Evolutionary conservation across 2,888 invertebrate species (phyloP).

Genomic region (Tenthredo mesomela): DNA sequence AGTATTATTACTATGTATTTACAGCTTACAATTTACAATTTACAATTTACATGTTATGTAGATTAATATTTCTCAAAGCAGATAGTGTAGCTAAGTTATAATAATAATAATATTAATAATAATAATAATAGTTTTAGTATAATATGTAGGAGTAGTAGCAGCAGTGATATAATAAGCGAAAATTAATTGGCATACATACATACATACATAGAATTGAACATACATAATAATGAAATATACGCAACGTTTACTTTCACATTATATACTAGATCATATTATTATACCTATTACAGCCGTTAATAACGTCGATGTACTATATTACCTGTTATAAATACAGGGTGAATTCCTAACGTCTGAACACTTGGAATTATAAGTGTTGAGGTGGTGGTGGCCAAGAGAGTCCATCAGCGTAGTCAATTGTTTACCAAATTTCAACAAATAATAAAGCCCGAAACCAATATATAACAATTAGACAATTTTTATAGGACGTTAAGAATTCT

Average conservation of each 20-base stretch:
- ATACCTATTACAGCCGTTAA: background rate
- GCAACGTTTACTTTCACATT: background rate
- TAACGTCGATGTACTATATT: background rate
- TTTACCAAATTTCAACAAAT: no score
- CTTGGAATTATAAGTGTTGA: no score
- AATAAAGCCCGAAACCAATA: no score
- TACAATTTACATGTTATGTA: slow-evolving; percentile 6
- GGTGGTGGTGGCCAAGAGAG: no score
- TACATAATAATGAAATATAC: slow-evolving; percentile 14
- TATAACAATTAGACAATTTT: no score
- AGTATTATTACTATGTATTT: background rate
- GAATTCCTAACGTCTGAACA: no score
- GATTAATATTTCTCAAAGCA: background rate
- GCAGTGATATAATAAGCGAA: background rate
- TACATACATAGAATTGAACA: background rate
- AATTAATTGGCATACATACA: no score
- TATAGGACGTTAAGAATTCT: no score
- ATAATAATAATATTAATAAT: background rate
- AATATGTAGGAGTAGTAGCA: background rate
- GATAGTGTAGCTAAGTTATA: background rate
- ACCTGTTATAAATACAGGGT: background rate
- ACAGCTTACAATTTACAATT: slow-evolving; percentile 7
- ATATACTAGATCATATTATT: background rate
- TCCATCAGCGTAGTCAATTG: no score
- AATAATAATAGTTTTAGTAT: background rate